Conservation (phyloP, 2,113 vertebrate genomes). For the Ailurus styani region DNA sequence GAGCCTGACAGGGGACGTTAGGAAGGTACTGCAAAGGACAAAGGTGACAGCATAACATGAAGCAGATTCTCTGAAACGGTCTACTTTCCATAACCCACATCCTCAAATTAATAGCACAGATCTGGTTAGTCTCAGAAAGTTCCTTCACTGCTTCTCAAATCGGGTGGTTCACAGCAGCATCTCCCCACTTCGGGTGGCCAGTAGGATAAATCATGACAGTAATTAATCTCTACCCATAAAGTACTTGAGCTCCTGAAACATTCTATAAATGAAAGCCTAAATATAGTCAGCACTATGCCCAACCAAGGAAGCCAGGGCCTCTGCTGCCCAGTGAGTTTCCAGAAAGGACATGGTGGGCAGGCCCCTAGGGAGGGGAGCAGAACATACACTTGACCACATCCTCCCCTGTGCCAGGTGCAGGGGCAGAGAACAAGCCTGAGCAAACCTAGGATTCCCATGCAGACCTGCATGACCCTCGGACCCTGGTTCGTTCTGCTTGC, state of each 20-base stretch:
- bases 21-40: neutral
- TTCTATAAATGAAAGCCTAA: neutral
- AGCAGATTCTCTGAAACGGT: neutral
- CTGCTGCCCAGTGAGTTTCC: neutral
- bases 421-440: neutral
- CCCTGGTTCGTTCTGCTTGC: neutral
- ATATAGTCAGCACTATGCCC: neutral
- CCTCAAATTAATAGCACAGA: neutral
- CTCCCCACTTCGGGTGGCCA: neutral
- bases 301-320: neutral
- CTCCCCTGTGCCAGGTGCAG: neutral
- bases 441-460: neutral
- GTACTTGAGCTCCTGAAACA: neutral
- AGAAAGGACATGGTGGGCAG: neutral
- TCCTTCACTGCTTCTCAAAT: neutral
- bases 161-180: neutral
- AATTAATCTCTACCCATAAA: constrained; percentile 9
- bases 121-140: neutral
- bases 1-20: neutral
- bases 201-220: neutral
- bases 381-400: rapidly evolving
- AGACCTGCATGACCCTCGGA: neutral
- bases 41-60: neutral
- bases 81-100: neutral
- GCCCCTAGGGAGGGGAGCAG: neutral